Evolutionary conservation across 2,113 vertebrate species (phyloP).

Genomic region (Corydoras maculifer): DNA sequence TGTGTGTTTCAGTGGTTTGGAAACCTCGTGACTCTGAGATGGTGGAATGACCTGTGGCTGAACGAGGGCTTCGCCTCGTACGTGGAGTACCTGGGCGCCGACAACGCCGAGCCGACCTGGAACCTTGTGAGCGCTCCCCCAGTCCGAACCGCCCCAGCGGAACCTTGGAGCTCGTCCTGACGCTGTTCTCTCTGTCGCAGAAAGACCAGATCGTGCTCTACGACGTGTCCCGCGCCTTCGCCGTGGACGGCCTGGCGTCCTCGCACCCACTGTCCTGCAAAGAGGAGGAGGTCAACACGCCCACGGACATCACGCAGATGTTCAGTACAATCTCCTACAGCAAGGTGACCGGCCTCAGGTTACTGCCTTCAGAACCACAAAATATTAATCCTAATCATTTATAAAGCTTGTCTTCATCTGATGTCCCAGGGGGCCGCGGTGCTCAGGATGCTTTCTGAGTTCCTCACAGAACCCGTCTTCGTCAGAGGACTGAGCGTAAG

Average conservation of each 20-base stretch:
- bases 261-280: conserved; percentile 80
- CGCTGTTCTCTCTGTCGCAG: conserved; percentile 50
- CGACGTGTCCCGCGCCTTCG: conserved; percentile 76
- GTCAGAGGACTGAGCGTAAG: conserved; percentile 77
- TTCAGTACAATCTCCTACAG: conserved; percentile 86
- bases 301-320: conserved; percentile 79
- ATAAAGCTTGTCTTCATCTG: conserved; percentile 11
- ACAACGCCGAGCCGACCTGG: conserved; percentile 70
- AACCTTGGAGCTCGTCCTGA: no score
- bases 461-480: conserved; percentile 78
- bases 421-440: conserved; percentile 77
- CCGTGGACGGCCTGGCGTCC: conserved; percentile 72
- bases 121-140: conserved; percentile 66
- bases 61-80: conserved; percentile 94
- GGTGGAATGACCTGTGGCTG: conserved; percentile 96
- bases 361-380: background rate
- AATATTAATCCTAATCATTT: background rate
- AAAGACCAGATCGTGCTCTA: conserved; percentile 75
- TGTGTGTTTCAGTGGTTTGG: conserved; percentile 84
- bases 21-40: conserved; percentile 84
- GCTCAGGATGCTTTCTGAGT: conserved; percentile 84
- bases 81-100: conserved; percentile 79
- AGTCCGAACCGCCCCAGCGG: background rate
- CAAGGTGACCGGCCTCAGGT: conserved; percentile 69
- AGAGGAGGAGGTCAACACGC: conserved; percentile 71